Conservation (phyloP, 2,888 invertebrate species). For the Ephialtes manifestator region DNA sequence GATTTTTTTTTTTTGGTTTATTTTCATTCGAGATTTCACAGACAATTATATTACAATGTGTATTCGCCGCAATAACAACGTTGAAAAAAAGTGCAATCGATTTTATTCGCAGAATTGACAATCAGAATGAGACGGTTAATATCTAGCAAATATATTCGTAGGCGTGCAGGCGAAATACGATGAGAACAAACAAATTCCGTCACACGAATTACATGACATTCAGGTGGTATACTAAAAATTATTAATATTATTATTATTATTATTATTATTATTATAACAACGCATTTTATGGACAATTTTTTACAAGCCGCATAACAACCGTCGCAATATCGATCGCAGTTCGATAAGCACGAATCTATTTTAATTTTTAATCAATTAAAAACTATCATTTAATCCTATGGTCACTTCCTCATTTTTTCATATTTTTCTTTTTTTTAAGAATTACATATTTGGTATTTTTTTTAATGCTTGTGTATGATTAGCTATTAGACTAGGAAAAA, state of each 20-base stretch:
- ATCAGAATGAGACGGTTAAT: slow-evolving; percentile 17
- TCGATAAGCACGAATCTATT: slow-evolving; percentile 29
- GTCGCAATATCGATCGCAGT: slow-evolving; percentile 28
- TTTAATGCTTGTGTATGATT: slow-evolving; percentile 56
- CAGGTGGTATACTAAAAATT: not conserved
- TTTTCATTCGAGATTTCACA: slow-evolving; percentile 35
- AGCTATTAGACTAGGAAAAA: slow-evolving; percentile 67
- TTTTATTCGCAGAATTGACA: slow-evolving; percentile 6
- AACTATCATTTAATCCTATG: slow-evolving; percentile 11
- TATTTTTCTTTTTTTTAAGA: slow-evolving; percentile 5
- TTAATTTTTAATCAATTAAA: slow-evolving; percentile 26
- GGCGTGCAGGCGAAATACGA: not conserved
- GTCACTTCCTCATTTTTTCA: not conserved
- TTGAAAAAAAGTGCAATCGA: slow-evolving; percentile 11
- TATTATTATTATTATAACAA: slow-evolving; percentile 53
- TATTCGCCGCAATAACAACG: slow-evolving; percentile 11
- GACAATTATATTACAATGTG: slow-evolving; percentile 4
- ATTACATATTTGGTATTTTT: slow-evolving; percentile 60
- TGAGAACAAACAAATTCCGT: not conserved
- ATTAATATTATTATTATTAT: slow-evolving; percentile 26
- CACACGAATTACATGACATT: slow-evolving; percentile 36
- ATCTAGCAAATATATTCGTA: slow-evolving; percentile 16
- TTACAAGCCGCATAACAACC: slow-evolving; percentile 61
- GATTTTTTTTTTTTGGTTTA: slow-evolving; percentile 23
- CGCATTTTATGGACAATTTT: slow-evolving; percentile 67